Evolutionary conservation across 2,797 vertebrate genomes (phyloP).

Genomic region (Arnoldichthys spilopterus): DNA sequence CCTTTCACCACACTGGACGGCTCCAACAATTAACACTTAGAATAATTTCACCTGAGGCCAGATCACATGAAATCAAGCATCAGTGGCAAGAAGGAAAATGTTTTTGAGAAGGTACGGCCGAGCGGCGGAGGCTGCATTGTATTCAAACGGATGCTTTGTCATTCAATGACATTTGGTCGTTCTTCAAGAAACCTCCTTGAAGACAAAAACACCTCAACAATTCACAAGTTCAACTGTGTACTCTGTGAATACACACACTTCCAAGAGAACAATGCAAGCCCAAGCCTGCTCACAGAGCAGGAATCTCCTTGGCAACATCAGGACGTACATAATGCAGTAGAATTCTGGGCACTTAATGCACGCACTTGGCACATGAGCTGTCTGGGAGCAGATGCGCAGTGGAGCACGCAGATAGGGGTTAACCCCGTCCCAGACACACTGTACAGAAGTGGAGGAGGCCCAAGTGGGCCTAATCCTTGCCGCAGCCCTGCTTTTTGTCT

Average conservation of each 20-base stretch:
- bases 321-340: slow-evolving; percentile 59
- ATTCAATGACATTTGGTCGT: neutral
- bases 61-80: neutral
- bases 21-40: neutral
- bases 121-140: neutral
- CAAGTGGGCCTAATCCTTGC: slow-evolving; percentile 59
- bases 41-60: neutral
- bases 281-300: slow-evolving; percentile 37
- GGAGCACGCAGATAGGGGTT: slow-evolving; percentile 55
- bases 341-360: slow-evolving; percentile 62
- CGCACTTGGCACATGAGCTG: slow-evolving; percentile 57
- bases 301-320: slow-evolving; percentile 61
- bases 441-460: slow-evolving; percentile 62
- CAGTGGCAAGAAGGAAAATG: neutral
- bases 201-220: slow-evolving; percentile 35
- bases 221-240: slow-evolving; percentile 40
- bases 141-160: neutral
- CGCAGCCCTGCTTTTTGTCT: slow-evolving; percentile 61
- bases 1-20: neutral
- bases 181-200: neutral
- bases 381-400: slow-evolving; percentile 57
- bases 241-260: slow-evolving; percentile 49
- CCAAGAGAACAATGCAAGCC: slow-evolving; percentile 46
- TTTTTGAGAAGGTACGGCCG: neutral
- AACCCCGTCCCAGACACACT: slow-evolving; percentile 58